Conservation (phyloP, 2,797 vertebrate species). For the Falco peregrinus region DNA sequence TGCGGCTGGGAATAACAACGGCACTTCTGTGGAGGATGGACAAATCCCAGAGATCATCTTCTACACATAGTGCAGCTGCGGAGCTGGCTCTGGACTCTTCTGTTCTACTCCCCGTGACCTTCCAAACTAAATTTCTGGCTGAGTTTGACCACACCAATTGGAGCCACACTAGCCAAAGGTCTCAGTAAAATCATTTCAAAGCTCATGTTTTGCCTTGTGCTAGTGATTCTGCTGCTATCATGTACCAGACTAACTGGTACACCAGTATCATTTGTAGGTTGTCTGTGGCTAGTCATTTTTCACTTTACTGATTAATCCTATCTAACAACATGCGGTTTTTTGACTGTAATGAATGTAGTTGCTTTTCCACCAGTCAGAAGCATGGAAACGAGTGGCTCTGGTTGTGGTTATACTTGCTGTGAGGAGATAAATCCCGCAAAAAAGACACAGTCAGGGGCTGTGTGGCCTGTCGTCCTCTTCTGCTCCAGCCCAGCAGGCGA, state of each 20-base stretch:
- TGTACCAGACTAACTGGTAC: not conserved
- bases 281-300: constrained; percentile 44
- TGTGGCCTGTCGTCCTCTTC: not conserved
- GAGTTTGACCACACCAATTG: constrained; percentile 26
- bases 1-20: constrained; percentile 97
- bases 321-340: not conserved
- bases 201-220: constrained; percentile 39
- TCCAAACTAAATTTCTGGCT: constrained; percentile 27
- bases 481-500: not conserved
- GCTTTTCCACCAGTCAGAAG: constrained; percentile 36
- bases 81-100: constrained; percentile 6
- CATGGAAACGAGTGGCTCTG: constrained; percentile 8
- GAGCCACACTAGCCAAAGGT: constrained; percentile 58
- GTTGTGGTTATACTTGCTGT: not conserved
- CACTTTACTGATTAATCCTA: constrained; percentile 26
- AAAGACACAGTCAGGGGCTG: not conserved
- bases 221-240: constrained; percentile 39
- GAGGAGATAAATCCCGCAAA: not conserved
- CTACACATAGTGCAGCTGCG: constrained; percentile 84
- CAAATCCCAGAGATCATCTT: constrained; percentile 99
- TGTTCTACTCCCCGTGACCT: not conserved
- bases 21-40: constrained; percentile 96
- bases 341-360: constrained; percentile 61
- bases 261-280: constrained; percentile 23
- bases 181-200: constrained; percentile 62